Percentiles rank a stretch among this genome's conserved stretches.
Conservation (phyloP, 1,140 invertebrate species). For the Drosophila erecta region DNA sequence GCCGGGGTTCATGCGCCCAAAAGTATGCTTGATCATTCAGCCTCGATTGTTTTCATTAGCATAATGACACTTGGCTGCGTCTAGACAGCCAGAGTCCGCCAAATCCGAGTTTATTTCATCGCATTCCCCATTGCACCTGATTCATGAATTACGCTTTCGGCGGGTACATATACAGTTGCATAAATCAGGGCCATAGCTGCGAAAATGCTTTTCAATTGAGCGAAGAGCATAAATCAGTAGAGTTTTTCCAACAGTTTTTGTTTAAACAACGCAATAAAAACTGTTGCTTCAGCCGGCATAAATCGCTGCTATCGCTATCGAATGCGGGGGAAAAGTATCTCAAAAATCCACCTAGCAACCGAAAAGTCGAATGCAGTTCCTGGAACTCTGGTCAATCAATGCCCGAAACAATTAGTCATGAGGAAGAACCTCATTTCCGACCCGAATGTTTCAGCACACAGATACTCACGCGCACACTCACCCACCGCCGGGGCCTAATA, state of each 20-base stretch:
- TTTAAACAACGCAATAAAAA: conserved; percentile 38
- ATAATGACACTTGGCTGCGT: conserved; percentile 68
- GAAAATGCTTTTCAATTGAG: conserved; percentile 61
- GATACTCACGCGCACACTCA: conserved; percentile 9
- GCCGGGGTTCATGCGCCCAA: conserved; percentile 27
- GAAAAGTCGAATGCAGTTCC: conserved; percentile 23
- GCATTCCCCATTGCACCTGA: not conserved
- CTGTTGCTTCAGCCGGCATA: conserved; percentile 24
- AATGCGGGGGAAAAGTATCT: not conserved
- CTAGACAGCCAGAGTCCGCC: conserved; percentile 52
- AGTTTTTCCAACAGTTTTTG: conserved; percentile 34
- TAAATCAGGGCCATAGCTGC: conserved; percentile 41
- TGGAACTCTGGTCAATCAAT: conserved; percentile 12
- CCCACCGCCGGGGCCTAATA: conserved; percentile 41
- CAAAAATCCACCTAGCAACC: conserved; percentile 29
- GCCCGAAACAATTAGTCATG: conserved; percentile 51
- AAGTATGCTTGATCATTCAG: conserved; percentile 48
- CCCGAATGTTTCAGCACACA: conserved; percentile 2
- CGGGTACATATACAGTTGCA: conserved; percentile 2
- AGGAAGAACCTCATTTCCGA: conserved; percentile 13
- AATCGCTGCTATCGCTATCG: not conserved
- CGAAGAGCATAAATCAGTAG: conserved; percentile 63
- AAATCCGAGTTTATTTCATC: conserved; percentile 25
- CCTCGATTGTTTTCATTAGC: conserved; percentile 61
- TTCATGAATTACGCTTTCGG: conserved; percentile 11